Evolutionary conservation across 2,113 vertebrate species (phyloP).

Genomic region (Leptobrachium leishanense): DNA sequence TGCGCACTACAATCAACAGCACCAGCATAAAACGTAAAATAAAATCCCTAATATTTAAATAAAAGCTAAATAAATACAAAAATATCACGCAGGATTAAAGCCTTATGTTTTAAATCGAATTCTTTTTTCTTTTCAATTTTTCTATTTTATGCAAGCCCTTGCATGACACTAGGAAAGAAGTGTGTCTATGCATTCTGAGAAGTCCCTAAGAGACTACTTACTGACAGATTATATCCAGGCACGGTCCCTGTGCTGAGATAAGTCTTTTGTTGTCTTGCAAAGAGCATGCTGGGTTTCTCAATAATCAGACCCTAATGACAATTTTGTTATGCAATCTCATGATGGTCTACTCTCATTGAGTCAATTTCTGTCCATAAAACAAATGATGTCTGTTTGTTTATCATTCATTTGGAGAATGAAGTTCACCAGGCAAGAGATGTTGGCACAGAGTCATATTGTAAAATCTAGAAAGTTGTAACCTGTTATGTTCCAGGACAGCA

Average conservation of each 20-base stretch:
- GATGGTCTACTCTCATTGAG: slow-evolving; percentile 35
- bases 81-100: slow-evolving; percentile 11
- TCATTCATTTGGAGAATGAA: slow-evolving; percentile 34
- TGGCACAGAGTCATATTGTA: slow-evolving; percentile 26
- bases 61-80: background rate
- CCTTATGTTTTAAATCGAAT: slow-evolving; percentile 31
- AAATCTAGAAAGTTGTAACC: background rate
- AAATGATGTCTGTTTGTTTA: slow-evolving; percentile 40
- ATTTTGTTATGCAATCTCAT: slow-evolving; percentile 44
- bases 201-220: slow-evolving; percentile 44
- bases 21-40: too few relatives aligned
- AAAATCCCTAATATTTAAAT: too few relatives aligned
- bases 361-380: slow-evolving; percentile 39
- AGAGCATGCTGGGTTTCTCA: slow-evolving; percentile 19
- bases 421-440: slow-evolving; percentile 9
- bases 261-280: slow-evolving; percentile 42
- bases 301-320: slow-evolving; percentile 45
- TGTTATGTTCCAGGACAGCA: background rate
- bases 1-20: too few relatives aligned
- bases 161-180: slow-evolving; percentile 37
- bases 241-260: slow-evolving; percentile 26
- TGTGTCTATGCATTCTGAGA: slow-evolving; percentile 45
- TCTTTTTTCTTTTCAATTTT: background rate
- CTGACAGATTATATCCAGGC: slow-evolving; percentile 46
- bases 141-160: slow-evolving; percentile 19